Evolutionary conservation across 2,888 invertebrate species (phyloP), one percentile per base, ranked within the genome.

Genomic region (Dryobota labecula): DNA sequence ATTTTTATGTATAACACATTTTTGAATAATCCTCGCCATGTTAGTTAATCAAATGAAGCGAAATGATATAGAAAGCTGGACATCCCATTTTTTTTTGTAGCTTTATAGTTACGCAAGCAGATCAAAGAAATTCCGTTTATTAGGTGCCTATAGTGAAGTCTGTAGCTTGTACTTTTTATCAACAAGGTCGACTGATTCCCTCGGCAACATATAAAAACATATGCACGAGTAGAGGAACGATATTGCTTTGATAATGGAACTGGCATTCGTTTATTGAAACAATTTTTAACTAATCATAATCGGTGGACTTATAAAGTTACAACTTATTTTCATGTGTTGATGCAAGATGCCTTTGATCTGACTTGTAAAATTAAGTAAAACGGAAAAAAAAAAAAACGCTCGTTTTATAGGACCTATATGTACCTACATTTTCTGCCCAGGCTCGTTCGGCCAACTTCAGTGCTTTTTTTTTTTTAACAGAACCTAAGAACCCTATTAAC

Each of bases 51-150:
- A 41, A 75, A 70, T 60, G 13, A 53, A 47, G 64, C 43, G 24
- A 45, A 61, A 60, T 43, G 11, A 24, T 61, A 75, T 80, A 67
- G 82, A 81, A 76, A 81, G 75, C 68, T 61, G 27, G 47, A 57
- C 1, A 49, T 36, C 5, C 24, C 20, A 41, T 30, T 53, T 54
- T 36, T 41, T 70, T 54, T 49, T 47, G 9, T 45, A 33, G 45
- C n/a, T 49, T 8, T 45, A 13, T 61, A n/a, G 41, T 66, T 53
- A 66, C 43, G 62, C 41, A 66, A 73, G 15, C 18, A 9, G 8
- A 64, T 60, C 6, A 51, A 73, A 64, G 36, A 66, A 66, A 56
- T 51, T 61, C 2, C 9, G 36, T 57, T 33, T 54, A 41, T 33
- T 33, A n/a, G 27, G 30, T 43, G 38, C 7, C 24, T 36, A 62